These are phyloP conservation scores for Hydrophis major DNA, from an alignment of 2,797 vertebrate genomes.

Conservation along the genomic window DNA sequence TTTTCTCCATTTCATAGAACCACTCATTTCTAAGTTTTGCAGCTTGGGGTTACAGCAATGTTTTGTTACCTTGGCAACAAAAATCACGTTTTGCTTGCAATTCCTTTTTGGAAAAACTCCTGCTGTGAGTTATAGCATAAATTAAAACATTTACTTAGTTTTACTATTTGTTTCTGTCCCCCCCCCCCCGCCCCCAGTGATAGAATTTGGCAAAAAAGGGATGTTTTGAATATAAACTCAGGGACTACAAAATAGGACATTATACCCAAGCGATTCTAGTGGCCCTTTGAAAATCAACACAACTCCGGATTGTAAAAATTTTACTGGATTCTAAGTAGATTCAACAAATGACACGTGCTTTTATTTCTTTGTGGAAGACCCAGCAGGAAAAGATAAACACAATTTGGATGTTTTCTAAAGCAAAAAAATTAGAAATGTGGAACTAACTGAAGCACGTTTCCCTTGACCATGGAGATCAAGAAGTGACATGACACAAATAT, in stretches of 20 bases:
- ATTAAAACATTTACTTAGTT: constrained; percentile 47
- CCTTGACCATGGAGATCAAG: neutral
- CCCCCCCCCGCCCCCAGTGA: neutral
- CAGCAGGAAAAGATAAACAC: neutral
- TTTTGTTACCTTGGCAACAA: constrained; percentile 65
- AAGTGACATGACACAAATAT: neutral
- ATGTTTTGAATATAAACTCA: constrained; percentile 25
- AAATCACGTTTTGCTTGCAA: constrained; percentile 50
- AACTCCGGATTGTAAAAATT: constrained; percentile 38
- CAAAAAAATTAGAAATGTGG: neutral
- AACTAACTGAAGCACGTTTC: neutral
- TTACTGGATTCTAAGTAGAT: neutral
- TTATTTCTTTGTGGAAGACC: neutral
- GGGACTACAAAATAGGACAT: constrained; percentile 24
- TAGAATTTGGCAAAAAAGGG: constrained; percentile 9
- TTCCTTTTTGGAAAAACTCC: neutral
- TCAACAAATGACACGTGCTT: neutral
- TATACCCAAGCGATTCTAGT: constrained; percentile 38
- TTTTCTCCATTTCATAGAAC: constrained; percentile 20
- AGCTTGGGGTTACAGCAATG: constrained; percentile 51
- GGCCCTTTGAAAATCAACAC: constrained; percentile 6
- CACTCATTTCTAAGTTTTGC: constrained; percentile 4
- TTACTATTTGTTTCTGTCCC: constrained; percentile 29
- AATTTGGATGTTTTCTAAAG: neutral
- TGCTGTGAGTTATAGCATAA: constrained; percentile 59